phyloP scores from a whole-genome alignment of 1,140 invertebrate genomes.

The Procambarus clarkii region DNA sequence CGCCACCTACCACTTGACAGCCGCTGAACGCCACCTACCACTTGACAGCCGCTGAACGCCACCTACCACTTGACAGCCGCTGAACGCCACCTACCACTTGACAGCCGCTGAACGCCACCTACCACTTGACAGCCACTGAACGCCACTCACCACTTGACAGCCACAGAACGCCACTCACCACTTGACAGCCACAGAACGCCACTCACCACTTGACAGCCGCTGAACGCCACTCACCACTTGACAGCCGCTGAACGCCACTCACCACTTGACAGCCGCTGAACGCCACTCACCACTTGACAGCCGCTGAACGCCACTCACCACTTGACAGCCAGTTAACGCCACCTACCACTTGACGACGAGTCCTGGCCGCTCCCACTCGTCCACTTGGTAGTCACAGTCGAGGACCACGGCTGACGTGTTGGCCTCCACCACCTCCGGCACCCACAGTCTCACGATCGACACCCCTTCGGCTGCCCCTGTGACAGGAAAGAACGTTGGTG shows the following conservation, averaged over 20 bases:
- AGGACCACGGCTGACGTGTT: constrained; percentile 33
- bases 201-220: too few species aligned
- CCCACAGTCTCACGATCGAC: constrained; percentile 41
- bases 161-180: too few species aligned
- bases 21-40: too few species aligned
- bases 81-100: too few species aligned
- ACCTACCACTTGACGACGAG: constrained; percentile 44
- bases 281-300: constrained; percentile 6
- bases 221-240: too few species aligned
- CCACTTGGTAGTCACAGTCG: constrained; percentile 47
- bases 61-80: too few species aligned
- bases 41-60: too few species aligned
- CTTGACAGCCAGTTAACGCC: not conserved
- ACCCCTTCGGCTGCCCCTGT: constrained; percentile 12
- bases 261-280: not conserved
- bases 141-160: too few species aligned
- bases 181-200: too few species aligned
- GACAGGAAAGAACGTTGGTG: not conserved
- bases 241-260: not conserved
- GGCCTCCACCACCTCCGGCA: constrained; percentile 42
- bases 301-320: not conserved
- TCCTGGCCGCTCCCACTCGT: constrained; percentile 44
- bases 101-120: too few species aligned
- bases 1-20: too few species aligned
- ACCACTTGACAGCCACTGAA: too few species aligned